phyloP scores from a whole-genome alignment of 2,797 vertebrate genomes.

The Hirundo rustica region DNA sequence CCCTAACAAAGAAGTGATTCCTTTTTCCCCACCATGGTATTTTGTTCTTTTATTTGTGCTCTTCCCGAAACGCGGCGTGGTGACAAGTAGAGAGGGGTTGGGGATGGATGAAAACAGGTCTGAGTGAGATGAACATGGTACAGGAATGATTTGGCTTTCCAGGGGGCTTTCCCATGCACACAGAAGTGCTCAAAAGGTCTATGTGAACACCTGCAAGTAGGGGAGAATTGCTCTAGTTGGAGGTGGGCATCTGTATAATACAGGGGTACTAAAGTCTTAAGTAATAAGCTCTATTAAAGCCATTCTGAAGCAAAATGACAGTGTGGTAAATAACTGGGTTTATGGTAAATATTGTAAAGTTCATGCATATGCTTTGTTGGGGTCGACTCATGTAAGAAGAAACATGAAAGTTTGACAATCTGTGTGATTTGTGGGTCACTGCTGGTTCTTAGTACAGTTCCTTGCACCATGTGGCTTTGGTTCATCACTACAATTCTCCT shows the following conservation, averaged over 20 bases:
- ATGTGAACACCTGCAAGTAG: not conserved
- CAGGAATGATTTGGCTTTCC: not conserved
- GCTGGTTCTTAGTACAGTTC: not conserved
- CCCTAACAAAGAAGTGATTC: not conserved
- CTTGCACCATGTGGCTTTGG: not conserved
- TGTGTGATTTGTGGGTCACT: not conserved
- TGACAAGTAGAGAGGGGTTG: not conserved
- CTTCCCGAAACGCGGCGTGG: not conserved
- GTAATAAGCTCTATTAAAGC: not conserved
- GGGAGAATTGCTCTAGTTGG: not conserved
- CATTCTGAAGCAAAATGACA: not conserved
- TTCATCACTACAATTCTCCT: not conserved
- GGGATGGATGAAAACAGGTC: not conserved
- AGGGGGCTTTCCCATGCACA: not conserved
- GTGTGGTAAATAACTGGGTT: not conserved
- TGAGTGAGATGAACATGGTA: not conserved
- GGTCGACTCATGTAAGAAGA: not conserved
- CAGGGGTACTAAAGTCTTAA: not conserved
- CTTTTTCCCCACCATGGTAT: not conserved
- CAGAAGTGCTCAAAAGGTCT: not conserved
- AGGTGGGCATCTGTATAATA: not conserved
- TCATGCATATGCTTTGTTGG: not conserved
- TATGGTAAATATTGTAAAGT: not conserved
- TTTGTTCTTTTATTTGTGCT: not conserved
- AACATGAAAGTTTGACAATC: accelerated